Evolutionary conservation across 2,113 vertebrate species (phyloP).

Genomic region (Sardina pilchardus): DNA sequence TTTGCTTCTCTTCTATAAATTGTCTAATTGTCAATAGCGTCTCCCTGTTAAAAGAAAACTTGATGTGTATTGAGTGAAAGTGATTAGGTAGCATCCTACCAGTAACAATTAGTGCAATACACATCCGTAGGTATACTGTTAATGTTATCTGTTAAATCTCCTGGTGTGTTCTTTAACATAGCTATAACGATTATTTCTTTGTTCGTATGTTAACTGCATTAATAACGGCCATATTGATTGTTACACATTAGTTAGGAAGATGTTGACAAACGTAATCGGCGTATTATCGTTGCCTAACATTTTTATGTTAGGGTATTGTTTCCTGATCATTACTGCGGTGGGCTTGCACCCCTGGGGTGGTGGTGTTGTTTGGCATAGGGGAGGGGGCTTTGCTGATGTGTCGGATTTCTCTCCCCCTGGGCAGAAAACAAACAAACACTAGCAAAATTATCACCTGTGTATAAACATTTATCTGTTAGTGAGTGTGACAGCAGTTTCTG

Average conservation of each 20-base stretch:
- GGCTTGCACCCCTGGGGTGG: constrained; percentile 40
- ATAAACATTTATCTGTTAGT: constrained; percentile 37
- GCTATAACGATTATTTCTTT: constrained; percentile 19
- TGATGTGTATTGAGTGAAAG: constrained; percentile 59
- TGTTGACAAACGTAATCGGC: neutral
- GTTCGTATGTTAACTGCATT: neutral
- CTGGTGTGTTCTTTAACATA: neutral
- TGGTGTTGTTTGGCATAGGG: constrained; percentile 27
- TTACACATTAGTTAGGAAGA: neutral
- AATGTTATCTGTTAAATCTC: constrained; percentile 14
- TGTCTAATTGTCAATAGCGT: neutral
- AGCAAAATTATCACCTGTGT: constrained; percentile 40
- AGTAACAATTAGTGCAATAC: constrained; percentile 58
- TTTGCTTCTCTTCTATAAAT: neutral
- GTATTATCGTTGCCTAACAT: neutral
- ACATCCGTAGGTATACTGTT: constrained; percentile 37
- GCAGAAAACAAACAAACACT: constrained; percentile 14
- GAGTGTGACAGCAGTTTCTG: neutral
- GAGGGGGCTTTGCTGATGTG: constrained; percentile 43
- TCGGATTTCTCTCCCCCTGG: constrained; percentile 43
- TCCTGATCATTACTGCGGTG: constrained; percentile 38
- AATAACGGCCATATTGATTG: neutral
- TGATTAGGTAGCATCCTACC: constrained; percentile 56
- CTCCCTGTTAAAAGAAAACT: neutral
- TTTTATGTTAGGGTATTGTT: constrained; percentile 37